Base-by-base conservation (phyloP, 2,797 vertebrate genomes). In the Onychomys leucogaster region DNA sequence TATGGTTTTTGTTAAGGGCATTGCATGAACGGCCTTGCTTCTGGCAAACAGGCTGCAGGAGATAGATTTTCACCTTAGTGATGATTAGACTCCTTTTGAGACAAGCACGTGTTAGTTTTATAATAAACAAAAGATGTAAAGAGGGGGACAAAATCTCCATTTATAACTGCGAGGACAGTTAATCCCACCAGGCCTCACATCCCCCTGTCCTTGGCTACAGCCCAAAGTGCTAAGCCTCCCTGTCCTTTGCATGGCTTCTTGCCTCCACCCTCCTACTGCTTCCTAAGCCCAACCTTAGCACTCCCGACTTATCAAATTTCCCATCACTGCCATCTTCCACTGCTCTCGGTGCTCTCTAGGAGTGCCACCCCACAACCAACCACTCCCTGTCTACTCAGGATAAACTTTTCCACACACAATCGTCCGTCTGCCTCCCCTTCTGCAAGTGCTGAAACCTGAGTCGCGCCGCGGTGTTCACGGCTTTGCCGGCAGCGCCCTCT, bases 61-160 rank as follows among this genome's bases (percentile, higher is more conserved):
- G 69, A 37, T 52, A 25, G 82, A 96, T 95, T 97, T 97, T 96
- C 95, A 94, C 94, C 94, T 92, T 57, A 80, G 81, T 96, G 52
- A 94, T 97, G 85, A 97, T 97, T 94, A 97, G 88, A 96, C 73
- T 95, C 96, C 94, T 82, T 85, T 96, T 95, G 88, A 96, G 96
- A 94, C 55, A 95, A 96, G 88, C 94, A 92, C 84, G 90, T 96
- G 95, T 91, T 90, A 95, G 81, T 95, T 97, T 97, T 94, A 97
- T 94, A 96, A 98, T 97, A 97, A 97, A 97, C 95, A 97, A 97
- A 97, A 97, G 97, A 97, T 96, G 96, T 97, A 97, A 97, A 95
- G 29, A 67, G 78, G 95, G 32, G 65, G 46, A 85, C 81, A 86
- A 95, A 94, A 96, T 75, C 97, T 97, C 82, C 97, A 94, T 97